phyloP scores from a whole-genome alignment of 2,113 vertebrate species.

The Ahaetulla prasina region DNA sequence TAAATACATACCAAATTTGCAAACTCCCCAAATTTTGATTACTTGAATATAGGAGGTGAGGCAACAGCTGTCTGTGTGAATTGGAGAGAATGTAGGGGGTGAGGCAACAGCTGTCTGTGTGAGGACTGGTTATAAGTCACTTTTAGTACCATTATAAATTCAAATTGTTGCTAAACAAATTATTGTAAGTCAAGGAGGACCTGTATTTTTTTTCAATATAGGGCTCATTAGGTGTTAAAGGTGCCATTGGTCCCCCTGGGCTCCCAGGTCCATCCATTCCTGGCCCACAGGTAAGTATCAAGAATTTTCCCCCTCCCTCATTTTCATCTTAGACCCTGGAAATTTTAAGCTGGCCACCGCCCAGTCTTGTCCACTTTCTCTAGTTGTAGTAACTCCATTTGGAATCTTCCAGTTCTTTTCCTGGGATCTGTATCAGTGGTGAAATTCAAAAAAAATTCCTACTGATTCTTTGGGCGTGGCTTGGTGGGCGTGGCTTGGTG shows the following conservation, averaged over 20 bases:
- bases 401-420: not conserved
- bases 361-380: not conserved
- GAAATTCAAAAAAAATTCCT: no score
- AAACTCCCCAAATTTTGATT: not conserved
- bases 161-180: not conserved
- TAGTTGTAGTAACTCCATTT: not conserved
- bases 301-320: rapidly evolving
- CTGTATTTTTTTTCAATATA: slow-evolving; percentile 33
- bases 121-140: not conserved
- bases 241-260: slow-evolving; percentile 76
- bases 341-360: not conserved
- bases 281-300: slow-evolving; percentile 75
- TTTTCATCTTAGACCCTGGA: not conserved
- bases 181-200: not conserved
- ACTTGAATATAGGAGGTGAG: not conserved
- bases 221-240: slow-evolving; percentile 72
- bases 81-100: not conserved
- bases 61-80: not conserved
- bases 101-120: not conserved
- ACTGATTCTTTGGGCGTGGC: no score
- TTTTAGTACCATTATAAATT: not conserved
- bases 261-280: slow-evolving; percentile 63
- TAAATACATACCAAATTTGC: not conserved
- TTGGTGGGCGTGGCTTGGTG: no score
- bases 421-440: not conserved